A percentile compares a stretch with the other conserved stretches of the same genome.
Conservation (phyloP, 2,113 vertebrate genomes). For the Aramus guarauna region DNA sequence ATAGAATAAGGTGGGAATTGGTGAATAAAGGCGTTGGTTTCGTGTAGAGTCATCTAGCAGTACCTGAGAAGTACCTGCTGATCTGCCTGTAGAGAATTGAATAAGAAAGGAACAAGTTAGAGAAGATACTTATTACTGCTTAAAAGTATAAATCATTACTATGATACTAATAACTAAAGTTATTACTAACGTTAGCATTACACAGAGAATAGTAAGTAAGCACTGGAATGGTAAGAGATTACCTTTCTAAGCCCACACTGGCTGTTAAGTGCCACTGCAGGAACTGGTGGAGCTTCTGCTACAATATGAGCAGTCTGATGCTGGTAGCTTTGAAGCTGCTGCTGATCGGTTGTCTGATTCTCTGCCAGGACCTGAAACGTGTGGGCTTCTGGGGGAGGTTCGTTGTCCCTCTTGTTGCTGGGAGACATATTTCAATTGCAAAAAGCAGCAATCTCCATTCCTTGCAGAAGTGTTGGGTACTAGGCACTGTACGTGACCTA, state of each 20-base stretch:
- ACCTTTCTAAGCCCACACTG: constrained; percentile 14
- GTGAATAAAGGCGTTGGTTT: neutral
- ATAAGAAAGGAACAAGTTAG: neutral
- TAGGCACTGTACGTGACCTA: constrained; percentile 40
- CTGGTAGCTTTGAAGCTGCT: constrained; percentile 55
- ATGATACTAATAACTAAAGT: neutral
- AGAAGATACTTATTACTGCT: neutral
- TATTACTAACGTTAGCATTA: neutral
- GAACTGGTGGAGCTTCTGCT: constrained; percentile 12
- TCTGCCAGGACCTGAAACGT: constrained; percentile 47
- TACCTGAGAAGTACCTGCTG: neutral
- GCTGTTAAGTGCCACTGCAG: constrained; percentile 35
- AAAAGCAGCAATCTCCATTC: constrained; percentile 49
- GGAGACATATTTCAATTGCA: constrained; percentile 63
- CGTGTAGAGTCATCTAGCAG: neutral
- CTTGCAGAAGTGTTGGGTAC: constrained; percentile 20
- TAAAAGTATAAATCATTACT: neutral
- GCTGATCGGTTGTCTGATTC: constrained; percentile 54
- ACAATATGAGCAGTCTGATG: constrained; percentile 40
- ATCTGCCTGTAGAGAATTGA: neutral
- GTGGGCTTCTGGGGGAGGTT: constrained; percentile 49
- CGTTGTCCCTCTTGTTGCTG: constrained; percentile 64
- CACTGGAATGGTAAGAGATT: neutral
- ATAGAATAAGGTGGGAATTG: neutral
- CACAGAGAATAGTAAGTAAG: neutral